Evolutionary conservation across 2,888 invertebrate species (phyloP), one percentile per base, ranked within the genome.

Genomic region (Aplocera efformata): DNA sequence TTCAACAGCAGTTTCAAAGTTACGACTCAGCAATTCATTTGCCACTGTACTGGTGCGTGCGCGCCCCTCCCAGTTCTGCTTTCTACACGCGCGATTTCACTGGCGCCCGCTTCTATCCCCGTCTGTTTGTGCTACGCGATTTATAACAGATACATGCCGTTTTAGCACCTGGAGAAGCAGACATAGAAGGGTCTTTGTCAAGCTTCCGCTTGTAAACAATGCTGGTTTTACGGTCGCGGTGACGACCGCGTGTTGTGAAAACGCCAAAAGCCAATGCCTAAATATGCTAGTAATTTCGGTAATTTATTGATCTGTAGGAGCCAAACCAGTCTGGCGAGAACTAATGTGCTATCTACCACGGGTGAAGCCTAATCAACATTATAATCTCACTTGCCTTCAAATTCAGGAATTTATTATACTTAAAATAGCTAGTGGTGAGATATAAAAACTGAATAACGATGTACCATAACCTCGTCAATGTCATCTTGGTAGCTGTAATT

Each of bases 61-160:
- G 63, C 61, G 74, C 78, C 78, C 81, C 80, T 73, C 76, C 77
- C 70, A 76, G 82, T 80, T 85, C 83, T 85, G 88, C 88, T 86
- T 88, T 88, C 88, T 88, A 80, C 76, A 79, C 78, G 83, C 79
- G 81, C 84, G 83, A 84, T 88, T 88, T 86, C 86, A 83, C 88
- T 79, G 72, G 60, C 68, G 56, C 64, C 68, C 70, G 58, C 51
- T 40, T 8, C 10, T 8, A 25, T n/a, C 22, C 35, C 43, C 33
- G 35, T 24, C 34, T 49, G 39, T 42, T 32, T 45, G 29, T 35
- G 52, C 54, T 58, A 70, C 78, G 76, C 74, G 79, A 61, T 81
- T 73, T 82, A 80, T 79, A 75, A 79, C 76, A 67, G 80, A 76
- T 64, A 70, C 58, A 58, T 58, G 63, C 48, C 46, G 49, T 68